Conservation (phyloP, 2,888 invertebrate species). For the Drosophila merina region DNA sequence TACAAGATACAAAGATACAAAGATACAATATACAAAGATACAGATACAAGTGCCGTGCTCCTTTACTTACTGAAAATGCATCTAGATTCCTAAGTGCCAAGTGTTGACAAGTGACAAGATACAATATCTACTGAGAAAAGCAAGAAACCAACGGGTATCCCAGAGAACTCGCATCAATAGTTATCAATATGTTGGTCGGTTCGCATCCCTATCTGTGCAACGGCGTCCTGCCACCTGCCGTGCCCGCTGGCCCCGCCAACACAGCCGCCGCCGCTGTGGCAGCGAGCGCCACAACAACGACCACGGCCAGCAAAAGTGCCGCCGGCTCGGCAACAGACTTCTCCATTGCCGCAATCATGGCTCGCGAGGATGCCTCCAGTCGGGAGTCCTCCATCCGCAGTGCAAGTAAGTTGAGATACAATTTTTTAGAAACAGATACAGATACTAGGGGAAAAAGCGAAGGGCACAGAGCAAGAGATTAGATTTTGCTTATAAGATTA, state of each 20-base stretch:
- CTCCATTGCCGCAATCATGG: constrained; percentile 97
- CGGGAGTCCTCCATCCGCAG: constrained; percentile 81
- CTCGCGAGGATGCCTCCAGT: constrained; percentile 86
- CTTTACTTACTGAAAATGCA: constrained; percentile 50
- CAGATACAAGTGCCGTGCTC: constrained; percentile 42
- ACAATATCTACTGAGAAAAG: constrained; percentile 23
- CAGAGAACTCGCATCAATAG: constrained; percentile 6
- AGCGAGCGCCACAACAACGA: constrained; percentile 55
- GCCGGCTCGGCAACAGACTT: constrained; percentile 92
- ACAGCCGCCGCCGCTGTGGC: constrained; percentile 87
- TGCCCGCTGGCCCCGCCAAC: constrained; percentile 57
- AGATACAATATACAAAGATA: constrained; percentile 38
- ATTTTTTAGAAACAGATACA: background rate
- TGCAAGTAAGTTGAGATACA: constrained; percentile 78
- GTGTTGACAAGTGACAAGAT: constrained; percentile 67
- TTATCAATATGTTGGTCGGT: constrained; percentile 77
- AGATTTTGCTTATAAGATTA: background rate
- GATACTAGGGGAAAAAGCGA: background rate
- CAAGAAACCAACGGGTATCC: constrained; percentile 33
- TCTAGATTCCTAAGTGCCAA: constrained; percentile 58
- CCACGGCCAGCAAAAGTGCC: constrained; percentile 78
- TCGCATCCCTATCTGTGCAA: constrained; percentile 82
- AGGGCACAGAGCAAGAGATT: background rate
- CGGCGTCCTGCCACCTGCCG: constrained; percentile 66
- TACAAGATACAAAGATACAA: constrained; percentile 36